These are phyloP conservation scores for Heliconius himera DNA, from an alignment of 1,140 invertebrate genomes.

Conservation along the genomic window DNA sequence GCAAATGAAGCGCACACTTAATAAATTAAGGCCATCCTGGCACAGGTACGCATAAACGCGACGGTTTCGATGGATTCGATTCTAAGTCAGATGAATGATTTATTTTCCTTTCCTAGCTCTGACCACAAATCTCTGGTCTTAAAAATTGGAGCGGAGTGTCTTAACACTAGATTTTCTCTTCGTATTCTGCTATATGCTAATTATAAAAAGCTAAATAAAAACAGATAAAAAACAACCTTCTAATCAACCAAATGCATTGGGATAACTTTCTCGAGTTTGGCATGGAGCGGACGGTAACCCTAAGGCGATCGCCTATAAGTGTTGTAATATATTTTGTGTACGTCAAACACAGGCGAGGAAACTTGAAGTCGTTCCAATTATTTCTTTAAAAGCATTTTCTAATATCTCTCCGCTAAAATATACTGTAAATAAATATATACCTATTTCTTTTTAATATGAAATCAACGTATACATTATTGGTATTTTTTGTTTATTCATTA, in stretches of 20 bases:
- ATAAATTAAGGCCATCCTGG: too few species aligned
- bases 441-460: neutral
- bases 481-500: neutral
- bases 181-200: neutral
- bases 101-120: too few species aligned
- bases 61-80: too few species aligned
- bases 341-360: constrained; percentile 48
- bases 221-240: neutral
- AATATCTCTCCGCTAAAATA: constrained; percentile 41
- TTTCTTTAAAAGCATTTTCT: constrained; percentile 51
- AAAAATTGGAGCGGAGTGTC: neutral
- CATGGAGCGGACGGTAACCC: constrained; percentile 28
- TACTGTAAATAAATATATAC: constrained; percentile 37
- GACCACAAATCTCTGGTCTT: too few species aligned
- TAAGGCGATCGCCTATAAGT: constrained; percentile 43
- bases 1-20: too few species aligned
- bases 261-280: constrained; percentile 23
- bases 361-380: constrained; percentile 50
- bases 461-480: constrained; percentile 4
- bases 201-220: neutral
- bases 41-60: too few species aligned
- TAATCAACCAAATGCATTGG: constrained; percentile 1
- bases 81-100: too few species aligned
- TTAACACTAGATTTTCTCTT: neutral
- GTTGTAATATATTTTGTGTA: constrained; percentile 46